Base-by-base conservation (phyloP, 1,140 invertebrate species). In the Drosophila mauritiana region DNA sequence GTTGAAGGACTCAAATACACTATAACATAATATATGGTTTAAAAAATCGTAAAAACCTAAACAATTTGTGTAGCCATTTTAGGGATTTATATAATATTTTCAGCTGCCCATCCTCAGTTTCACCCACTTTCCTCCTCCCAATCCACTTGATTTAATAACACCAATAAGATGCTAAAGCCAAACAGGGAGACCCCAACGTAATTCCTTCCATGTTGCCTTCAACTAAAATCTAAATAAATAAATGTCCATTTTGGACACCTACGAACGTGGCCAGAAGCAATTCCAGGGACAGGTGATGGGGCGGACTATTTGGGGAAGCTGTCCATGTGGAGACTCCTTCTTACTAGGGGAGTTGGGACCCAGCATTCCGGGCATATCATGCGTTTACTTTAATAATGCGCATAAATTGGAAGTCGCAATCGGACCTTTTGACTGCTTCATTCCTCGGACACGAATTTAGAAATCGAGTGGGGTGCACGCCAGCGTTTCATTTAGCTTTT, bases 351-450 rank as follows among this genome's bases (percentile, higher is more conserved):
- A 31, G 12, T 12, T 13, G 8, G 25, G 13, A 45, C 13, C n/a
- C 25, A 56, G 74, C 52, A 86, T 78, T 73, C 59, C 55, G 49
- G 65, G 69, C 74, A 86, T 85, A 69, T 81, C 82, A 82, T 86
- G 82, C 78, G 80, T 85, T 85, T 73, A 51, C 78, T 81, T 85
- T 85, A 85, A 85, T 85, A 85, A 85, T 85, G 82, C 83, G 82
- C 82, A 85, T 85, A 85, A 85, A 85, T 85, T 85, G 83, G 80
- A 12, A 58, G 80, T 58, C 69, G 45, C 49, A 53, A 39, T 78
- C 46, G 74, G 73, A 78, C 78, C 82, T 86, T 86, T 86, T 85
- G 82, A 85, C 82, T 86, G 78, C 82, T 85, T 86, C 82, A 85
- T 85, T 86, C 73, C 49, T 77, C 15, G 37, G 37, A 22, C 40